Conservation (phyloP, 2,113 vertebrate species). For the Oophaga pumilio region DNA sequence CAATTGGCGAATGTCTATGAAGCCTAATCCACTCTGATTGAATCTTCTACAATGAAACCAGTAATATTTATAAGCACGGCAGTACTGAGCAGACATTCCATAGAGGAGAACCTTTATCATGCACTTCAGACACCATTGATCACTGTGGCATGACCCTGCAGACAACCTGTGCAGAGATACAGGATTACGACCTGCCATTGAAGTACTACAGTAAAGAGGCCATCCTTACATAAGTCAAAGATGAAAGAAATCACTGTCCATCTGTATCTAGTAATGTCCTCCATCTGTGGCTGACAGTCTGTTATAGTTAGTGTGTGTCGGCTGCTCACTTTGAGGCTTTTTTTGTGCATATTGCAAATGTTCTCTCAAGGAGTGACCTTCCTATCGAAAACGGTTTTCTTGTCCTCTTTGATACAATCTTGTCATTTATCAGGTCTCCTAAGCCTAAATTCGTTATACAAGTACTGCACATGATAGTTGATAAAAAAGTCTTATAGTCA, state of each 20-base stretch:
- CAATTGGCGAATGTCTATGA: no score
- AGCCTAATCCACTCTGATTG: no score
- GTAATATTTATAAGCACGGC: not conserved
- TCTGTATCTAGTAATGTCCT: not conserved
- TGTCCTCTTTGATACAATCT: not conserved
- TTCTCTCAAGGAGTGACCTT: not conserved
- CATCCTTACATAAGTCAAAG: not conserved
- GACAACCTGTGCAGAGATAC: not conserved
- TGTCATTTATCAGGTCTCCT: not conserved
- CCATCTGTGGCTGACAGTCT: not conserved
- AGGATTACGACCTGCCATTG: not conserved
- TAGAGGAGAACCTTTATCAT: not conserved
- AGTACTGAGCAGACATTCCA: not conserved
- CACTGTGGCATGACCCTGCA: not conserved
- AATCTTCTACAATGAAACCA: not conserved
- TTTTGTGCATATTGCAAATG: not conserved
- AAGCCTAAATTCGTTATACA: not conserved
- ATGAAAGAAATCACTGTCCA: slow-evolving; percentile 12
- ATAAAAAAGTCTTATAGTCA: no score
- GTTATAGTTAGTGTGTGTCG: not conserved
- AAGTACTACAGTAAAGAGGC: not conserved
- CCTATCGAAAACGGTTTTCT: not conserved
- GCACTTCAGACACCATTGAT: not conserved
- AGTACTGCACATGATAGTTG: not conserved
- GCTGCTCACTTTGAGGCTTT: not conserved